These are phyloP conservation scores for Cheilosia urbana DNA, from an alignment of 2,888 invertebrate genomes.

Conservation along the genomic window DNA sequence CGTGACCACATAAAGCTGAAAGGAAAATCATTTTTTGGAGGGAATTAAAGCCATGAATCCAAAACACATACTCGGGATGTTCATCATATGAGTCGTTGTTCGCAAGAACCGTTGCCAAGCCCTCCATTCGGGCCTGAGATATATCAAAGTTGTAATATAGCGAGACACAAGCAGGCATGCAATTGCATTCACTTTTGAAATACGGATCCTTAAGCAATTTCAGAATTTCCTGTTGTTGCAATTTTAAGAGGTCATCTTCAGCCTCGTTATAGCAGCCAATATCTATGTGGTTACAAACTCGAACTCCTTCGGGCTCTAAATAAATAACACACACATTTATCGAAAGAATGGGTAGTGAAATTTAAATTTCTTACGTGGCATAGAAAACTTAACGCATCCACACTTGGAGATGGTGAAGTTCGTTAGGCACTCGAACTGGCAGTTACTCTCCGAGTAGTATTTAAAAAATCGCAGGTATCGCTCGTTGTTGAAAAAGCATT, in stretches of 20 bases:
- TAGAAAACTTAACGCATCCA: slow-evolving; percentile 89
- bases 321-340: not conserved
- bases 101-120: slow-evolving; percentile 78
- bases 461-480: slow-evolving; percentile 87
- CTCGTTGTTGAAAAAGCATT: slow-evolving; percentile 88
- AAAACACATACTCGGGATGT: slow-evolving; percentile 78
- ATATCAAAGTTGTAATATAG: slow-evolving; percentile 82
- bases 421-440: slow-evolving; percentile 89
- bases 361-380: slow-evolving; percentile 84
- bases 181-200: slow-evolving; percentile 79
- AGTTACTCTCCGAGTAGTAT: slow-evolving; percentile 89
- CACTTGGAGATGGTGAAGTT: slow-evolving; percentile 87
- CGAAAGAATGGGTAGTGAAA: not conserved
- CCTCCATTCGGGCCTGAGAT: slow-evolving; percentile 79
- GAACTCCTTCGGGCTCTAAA: slow-evolving; percentile 80
- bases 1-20: slow-evolving; percentile 85
- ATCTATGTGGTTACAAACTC: slow-evolving; percentile 81
- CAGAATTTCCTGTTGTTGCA: slow-evolving; percentile 80
- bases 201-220: slow-evolving; percentile 77
- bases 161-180: slow-evolving; percentile 82
- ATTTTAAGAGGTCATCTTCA: slow-evolving; percentile 78
- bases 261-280: slow-evolving; percentile 81
- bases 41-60: not conserved
- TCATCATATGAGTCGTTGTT: slow-evolving; percentile 80
- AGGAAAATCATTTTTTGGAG: not conserved